Conservation (phyloP, 2,113 vertebrate genomes). For the Coptodon bakossiorum region DNA sequence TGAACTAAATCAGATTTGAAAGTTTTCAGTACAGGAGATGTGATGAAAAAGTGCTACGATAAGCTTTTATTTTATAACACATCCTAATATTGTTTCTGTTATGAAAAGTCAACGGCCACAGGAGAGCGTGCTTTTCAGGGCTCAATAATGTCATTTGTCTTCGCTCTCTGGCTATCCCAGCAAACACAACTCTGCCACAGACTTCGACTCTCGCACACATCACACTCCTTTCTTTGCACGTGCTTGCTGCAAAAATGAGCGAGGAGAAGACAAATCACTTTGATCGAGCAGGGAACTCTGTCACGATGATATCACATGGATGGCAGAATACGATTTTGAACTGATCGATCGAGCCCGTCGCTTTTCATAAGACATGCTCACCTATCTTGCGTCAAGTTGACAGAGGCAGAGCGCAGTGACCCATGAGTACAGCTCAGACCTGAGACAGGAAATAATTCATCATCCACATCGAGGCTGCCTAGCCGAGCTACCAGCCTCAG, state of each 20-base stretch:
- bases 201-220: neutral
- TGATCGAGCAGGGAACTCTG: neutral
- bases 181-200: neutral
- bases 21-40: neutral
- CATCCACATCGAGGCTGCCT: neutral
- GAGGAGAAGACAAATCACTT: constrained; percentile 10
- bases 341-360: constrained; percentile 25
- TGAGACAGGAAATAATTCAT: constrained; percentile 44
- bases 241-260: neutral
- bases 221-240: neutral
- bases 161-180: neutral
- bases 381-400: constrained; percentile 3
- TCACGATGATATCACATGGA: neutral
- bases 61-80: constrained; percentile 4
- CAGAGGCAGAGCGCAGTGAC: constrained; percentile 23
- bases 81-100: constrained; percentile 40
- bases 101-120: constrained; percentile 30
- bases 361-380: neutral
- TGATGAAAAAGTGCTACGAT: constrained; percentile 25
- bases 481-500: neutral
- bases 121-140: neutral
- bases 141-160: neutral
- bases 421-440: constrained; percentile 21
- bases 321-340: neutral
- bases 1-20: neutral